phyloP scores from a whole-genome alignment of 2,113 vertebrate genomes.

The Leuciscus idus region DNA sequence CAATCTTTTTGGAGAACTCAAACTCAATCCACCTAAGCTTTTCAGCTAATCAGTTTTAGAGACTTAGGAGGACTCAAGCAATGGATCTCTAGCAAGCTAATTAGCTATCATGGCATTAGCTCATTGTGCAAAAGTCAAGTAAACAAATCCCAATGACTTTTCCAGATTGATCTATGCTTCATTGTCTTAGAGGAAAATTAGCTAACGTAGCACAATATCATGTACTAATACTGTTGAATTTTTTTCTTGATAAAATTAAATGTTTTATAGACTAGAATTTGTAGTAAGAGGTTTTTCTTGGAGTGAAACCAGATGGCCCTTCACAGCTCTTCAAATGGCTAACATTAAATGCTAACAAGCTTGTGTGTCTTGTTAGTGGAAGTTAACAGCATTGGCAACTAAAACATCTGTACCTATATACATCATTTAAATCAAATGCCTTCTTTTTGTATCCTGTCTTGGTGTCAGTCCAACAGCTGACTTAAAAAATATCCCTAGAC shows the following conservation, averaged over 20 bases:
- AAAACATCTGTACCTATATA: not conserved
- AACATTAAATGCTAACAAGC: not conserved
- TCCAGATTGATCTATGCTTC: not conserved
- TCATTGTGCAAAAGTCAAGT: not conserved
- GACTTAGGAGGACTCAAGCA: conserved; percentile 13
- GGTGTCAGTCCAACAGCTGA: not conserved
- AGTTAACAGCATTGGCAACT: not conserved
- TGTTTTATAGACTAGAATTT: not conserved
- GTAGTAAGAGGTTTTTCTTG: not conserved
- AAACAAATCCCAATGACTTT: conserved; percentile 22
- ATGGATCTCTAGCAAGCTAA: conserved; percentile 20
- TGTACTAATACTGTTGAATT: not conserved
- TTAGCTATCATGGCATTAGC: conserved; percentile 23
- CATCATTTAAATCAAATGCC: not conserved
- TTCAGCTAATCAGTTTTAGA: not conserved
- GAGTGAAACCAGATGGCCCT: not conserved
- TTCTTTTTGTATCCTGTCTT: not conserved
- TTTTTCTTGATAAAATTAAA: not conserved
- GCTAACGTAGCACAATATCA: not conserved
- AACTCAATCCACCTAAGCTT: conserved; percentile 25
- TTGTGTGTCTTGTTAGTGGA: not conserved
- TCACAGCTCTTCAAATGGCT: conserved; percentile 6
- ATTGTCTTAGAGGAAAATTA: not conserved
- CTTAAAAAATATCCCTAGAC: not conserved
- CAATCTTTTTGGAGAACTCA: not conserved